Evolutionary conservation across 2,888 invertebrate species (phyloP), one percentile per base, ranked within the genome.

Genomic region (Cremastinae sp.): DNA sequence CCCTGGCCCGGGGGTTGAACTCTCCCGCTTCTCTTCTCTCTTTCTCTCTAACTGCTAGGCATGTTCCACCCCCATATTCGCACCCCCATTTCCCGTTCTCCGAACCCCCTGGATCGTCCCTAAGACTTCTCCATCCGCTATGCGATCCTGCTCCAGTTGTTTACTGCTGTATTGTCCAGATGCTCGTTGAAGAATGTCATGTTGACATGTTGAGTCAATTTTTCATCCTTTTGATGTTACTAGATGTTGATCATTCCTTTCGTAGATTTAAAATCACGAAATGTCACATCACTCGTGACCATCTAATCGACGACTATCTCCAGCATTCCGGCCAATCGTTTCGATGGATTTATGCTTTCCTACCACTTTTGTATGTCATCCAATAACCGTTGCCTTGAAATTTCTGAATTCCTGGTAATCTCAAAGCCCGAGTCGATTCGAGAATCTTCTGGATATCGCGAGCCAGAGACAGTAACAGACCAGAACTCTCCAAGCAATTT

Each of bases 351-450:
- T 85, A 88, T 89, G 85, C 82, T 89, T 78, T 78, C 89, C 89
- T 89, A 87, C 85, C 88, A 88, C 88, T 86, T 88, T 89, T 89
- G 88, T 87, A 82, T 88, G 88, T 86, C 88, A 87, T 85, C 88
- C 89, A 88, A 88, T 88, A 87, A 86, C 82, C 83, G 81, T 80
- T 79, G 74, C 70, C 78, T 77, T 38, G 18, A 14, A 20, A 2
- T 62, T 88, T 71, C 85, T 89, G 84, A 12, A 62, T 79, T 83
- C 89, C 89, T 86, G 86, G 59, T 89, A 85, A 74, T 76, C 34
- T 62, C 71, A 79, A 82, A 81, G 82, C 81, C 79, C 72, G 79
- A 78, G 84, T 83, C 83, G 82, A 83, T 84, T 83, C 83, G 83
- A 87, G 47, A 61, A 74, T 2, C 22, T 41, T 36, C 22, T 8